Conservation (phyloP, 1,140 invertebrate genomes). For the Drosophila trapezifrons region DNA sequence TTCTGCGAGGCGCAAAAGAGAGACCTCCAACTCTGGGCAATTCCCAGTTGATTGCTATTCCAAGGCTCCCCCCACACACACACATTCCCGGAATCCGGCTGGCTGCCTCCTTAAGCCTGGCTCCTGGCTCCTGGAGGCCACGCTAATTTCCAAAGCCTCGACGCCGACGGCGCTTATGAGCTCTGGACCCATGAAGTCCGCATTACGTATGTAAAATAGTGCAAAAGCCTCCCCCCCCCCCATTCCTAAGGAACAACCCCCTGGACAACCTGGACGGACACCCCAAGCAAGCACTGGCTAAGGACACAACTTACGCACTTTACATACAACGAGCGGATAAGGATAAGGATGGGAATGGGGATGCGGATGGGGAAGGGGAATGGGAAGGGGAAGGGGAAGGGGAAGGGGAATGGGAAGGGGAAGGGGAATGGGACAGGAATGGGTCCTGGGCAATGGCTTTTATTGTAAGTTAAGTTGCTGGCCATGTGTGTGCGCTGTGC, state of each 20-base stretch:
- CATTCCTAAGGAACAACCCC: constrained; percentile 3
- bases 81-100: constrained; percentile 2
- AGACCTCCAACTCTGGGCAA: constrained; percentile 4
- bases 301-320: constrained; percentile 68
- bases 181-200: constrained; percentile 73
- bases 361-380: no score
- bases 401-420: neutral
- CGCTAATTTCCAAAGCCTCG: constrained; percentile 74
- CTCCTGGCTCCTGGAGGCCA: constrained; percentile 32
- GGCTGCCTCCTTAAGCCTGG: constrained; percentile 26
- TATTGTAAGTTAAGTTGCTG: constrained; percentile 76
- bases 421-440: no score
- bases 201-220: constrained; percentile 83
- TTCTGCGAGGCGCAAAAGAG: neutral
- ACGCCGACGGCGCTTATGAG: constrained; percentile 73
- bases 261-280: constrained; percentile 5
- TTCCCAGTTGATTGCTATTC: constrained; percentile 30
- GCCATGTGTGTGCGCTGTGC: constrained; percentile 15
- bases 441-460: constrained; percentile 61
- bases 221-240: constrained; percentile 40
- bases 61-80: constrained; percentile 5
- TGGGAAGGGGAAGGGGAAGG: no score
- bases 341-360: neutral
- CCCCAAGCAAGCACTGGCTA: neutral
- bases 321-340: constrained; percentile 36